Evolutionary conservation across 1,140 invertebrate genomes (phyloP), one percentile per base, ranked within the genome.

Genomic region (Meteorus sp.): DNA sequence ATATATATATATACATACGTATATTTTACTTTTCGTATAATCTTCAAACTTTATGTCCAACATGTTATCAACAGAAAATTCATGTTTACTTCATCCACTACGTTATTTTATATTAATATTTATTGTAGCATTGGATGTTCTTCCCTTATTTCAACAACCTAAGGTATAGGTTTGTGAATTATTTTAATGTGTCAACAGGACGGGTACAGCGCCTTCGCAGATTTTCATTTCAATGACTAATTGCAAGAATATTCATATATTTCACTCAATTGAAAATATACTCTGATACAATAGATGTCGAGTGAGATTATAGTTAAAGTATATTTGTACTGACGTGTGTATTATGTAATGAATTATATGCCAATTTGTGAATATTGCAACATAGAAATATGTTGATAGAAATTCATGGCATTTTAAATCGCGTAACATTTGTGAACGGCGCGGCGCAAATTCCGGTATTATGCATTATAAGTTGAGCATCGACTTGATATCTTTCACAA

Each of bases 181-280:
- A 9, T 47, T 22, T 5, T 19, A 3, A 7, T 20, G 3, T 44
- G 11, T 19, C 3, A 44, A 13, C 13, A 44, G 17, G 17, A 44
- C 15, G 7, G 19, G 8, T 19, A 20, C 8, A 1, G 7, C 15
- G 19, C 41, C 15, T 44, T 7, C 9, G 9, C 9, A 20, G 6
- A 44, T 44, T 44, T 44, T 44, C 17, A 7, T 19, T 44, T 20
- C 17, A 19, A 19, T 44, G 1, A 44, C 19, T 44, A 44, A 44
- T 27, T 48, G 27, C 22, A 29, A 27, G 23, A 27, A 13, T 48
- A 3, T 3, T 22, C 13, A 11, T 48, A 25, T 27, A 48, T 29
- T 48, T n/a, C n/a, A n/a, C n/a, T 27, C n/a, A 23, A 48, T 48
- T 20, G 25, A 48, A 48, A 48, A 48, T 48, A 48, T 48, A 48